phyloP scores from a whole-genome alignment of 2,888 invertebrate genomes.

The Eupeodes luniger region DNA sequence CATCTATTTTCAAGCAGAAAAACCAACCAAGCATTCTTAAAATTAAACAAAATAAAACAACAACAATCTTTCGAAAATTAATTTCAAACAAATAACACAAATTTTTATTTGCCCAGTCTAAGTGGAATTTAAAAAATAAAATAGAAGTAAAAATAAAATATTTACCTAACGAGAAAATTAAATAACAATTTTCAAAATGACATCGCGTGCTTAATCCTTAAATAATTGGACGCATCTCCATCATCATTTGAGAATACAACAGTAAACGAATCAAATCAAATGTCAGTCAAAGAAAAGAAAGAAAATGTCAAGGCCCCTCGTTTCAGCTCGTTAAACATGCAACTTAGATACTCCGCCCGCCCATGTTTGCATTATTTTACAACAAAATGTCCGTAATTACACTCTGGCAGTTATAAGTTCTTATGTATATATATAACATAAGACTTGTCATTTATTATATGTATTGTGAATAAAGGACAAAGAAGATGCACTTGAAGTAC shows the following conservation, averaged over 20 bases:
- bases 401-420: background rate
- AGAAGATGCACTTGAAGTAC: background rate
- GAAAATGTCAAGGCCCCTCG: conserved; percentile 26
- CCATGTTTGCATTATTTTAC: conserved; percentile 30
- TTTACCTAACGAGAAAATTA: background rate
- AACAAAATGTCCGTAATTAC: conserved; percentile 38
- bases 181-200: conserved; percentile 12
- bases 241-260: background rate
- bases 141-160: background rate
- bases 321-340: conserved; percentile 56
- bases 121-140: background rate
- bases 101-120: background rate
- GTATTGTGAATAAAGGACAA: background rate
- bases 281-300: conserved; percentile 56
- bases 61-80: background rate
- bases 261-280: conserved; percentile 73
- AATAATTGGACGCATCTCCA: conserved; percentile 31
- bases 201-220: conserved; percentile 3
- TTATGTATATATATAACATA: too few relatives aligned
- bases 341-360: conserved; percentile 23
- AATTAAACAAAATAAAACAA: background rate
- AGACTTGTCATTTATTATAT: background rate
- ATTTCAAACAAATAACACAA: background rate
- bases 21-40: background rate
- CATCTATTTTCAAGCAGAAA: background rate